Conservation (phyloP, 2,888 invertebrate species). For the Drepanosiphum platanoidis region DNA sequence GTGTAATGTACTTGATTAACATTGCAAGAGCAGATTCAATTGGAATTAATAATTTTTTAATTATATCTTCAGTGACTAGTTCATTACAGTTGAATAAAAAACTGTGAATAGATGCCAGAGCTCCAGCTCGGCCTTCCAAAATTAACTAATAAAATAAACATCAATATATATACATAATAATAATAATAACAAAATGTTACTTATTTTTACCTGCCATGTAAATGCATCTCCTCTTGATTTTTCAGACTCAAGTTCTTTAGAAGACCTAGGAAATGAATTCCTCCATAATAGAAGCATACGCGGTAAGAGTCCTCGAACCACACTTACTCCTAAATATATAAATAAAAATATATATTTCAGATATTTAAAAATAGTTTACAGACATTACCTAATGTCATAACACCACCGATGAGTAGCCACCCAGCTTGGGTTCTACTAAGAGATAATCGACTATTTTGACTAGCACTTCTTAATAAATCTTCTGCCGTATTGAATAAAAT, state of each 20-base stretch:
- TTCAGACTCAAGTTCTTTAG: conserved; percentile 96
- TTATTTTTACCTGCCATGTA: conserved; percentile 87
- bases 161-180: neutral
- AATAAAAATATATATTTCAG: conserved; percentile 19
- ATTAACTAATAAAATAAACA: conserved; percentile 75
- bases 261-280: conserved; percentile 95
- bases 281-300: conserved; percentile 95
- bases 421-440: conserved; percentile 96
- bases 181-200: neutral
- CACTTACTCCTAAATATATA: conserved; percentile 78
- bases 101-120: conserved; percentile 94
- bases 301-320: conserved; percentile 90
- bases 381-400: conserved; percentile 86
- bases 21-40: conserved; percentile 96
- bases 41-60: conserved; percentile 85
- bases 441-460: conserved; percentile 94
- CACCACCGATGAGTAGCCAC: conserved; percentile 95
- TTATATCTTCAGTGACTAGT: conserved; percentile 90
- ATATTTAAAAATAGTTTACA: neutral
- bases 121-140: conserved; percentile 94
- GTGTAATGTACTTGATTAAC: conserved; percentile 82
- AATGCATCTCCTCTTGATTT: conserved; percentile 95
- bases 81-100: conserved; percentile 91
- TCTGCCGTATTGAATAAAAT: conserved; percentile 96
- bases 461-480: conserved; percentile 93